Base-by-base conservation (phyloP, 2,113 vertebrate species). In the Sula dactylatra region DNA sequence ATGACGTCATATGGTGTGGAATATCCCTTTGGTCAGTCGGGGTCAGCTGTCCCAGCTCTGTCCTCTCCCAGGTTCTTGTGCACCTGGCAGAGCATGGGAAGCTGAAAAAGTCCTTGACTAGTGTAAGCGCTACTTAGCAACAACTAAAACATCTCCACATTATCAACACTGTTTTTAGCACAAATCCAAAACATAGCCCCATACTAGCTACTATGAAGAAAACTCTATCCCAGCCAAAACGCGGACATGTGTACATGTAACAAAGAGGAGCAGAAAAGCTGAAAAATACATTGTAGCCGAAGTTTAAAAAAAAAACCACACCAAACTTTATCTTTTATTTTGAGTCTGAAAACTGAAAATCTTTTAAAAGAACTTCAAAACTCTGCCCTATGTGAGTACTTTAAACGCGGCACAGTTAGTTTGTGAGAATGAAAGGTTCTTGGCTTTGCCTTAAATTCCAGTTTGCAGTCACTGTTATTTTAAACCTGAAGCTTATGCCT, bases 401-500 rank as follows among this genome's bases (percentile, higher is more conserved):
- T 72, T 24, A 56, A 38, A 59, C 18, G 59, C 3, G 0, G 31
- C 69, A 54, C 62, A 72, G 47, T 49, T 76, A n/a, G 38, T 82
- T 69, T 82, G 32, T 34, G 65, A 49, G 66, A 87, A 77, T 58
- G 79, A 90, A 87, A 80, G 47, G 54, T 91, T 94, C 84, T 76
- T 93, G 85, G 85, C 79, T 86, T 82, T 82, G 80, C 70, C 74
- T 61, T 79, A n/a, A 86, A 52, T 92, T 80, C n/a, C 27, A 50
- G 42, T 42, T 94, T 45, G 55, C 54, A 73, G 70, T 59, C 69
- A 8, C 90, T 88, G 65, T 79, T 94, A 29, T 82, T 94, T 94
- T 82, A 91, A 95, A 95, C 49, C 86, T 79, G 38, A 74, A 82
- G 54, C 69, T 91, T 91, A 38, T 59, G 77, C 86, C 77, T 94